A percentile compares a stretch with the other conserved stretches of the same genome.
phyloP scores from a whole-genome alignment of 2,113 vertebrate genomes.

The Sinosuthora webbiana region DNA sequence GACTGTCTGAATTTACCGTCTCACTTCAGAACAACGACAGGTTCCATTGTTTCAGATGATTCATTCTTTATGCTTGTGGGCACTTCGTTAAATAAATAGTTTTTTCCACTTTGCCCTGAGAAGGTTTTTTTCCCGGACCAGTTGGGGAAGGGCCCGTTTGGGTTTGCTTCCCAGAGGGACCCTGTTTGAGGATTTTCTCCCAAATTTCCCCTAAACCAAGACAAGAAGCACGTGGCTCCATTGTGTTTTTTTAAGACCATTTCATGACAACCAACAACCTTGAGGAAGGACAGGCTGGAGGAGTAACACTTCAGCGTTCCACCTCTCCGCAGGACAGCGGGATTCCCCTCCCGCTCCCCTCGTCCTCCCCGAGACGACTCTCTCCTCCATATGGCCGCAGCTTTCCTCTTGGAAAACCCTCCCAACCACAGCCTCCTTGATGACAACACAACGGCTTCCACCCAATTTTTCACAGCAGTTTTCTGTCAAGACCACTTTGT shows the following conservation, averaged over 20 bases:
- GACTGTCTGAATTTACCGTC: too few relatives aligned
- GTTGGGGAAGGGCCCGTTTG: too few relatives aligned
- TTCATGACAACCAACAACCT: background rate
- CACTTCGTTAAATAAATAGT: too few relatives aligned
- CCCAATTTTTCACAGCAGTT: slow-evolving; percentile 29
- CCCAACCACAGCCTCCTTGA: background rate
- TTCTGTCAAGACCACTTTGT: slow-evolving; percentile 42
- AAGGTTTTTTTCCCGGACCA: too few relatives aligned
- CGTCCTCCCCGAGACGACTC: background rate
- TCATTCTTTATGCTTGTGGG: too few relatives aligned
- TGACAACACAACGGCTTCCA: background rate
- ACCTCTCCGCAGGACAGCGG: background rate
- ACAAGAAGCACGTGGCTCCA: background rate
- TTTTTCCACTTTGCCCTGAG: too few relatives aligned
- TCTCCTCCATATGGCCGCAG: background rate
- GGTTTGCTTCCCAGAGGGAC: too few relatives aligned
- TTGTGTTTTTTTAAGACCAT: background rate
- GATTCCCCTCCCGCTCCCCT: background rate
- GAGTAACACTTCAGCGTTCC: background rate
- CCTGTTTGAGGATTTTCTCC: too few relatives aligned
- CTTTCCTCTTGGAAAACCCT: background rate
- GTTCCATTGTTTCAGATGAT: too few relatives aligned
- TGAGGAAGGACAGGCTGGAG: background rate
- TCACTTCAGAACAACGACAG: too few relatives aligned
- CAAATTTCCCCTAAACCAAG: too few relatives aligned